A percentile compares a stretch with the other conserved stretches of the same genome.
These are phyloP conservation scores for Rhizoglyphus robini DNA, from an alignment of 1,140 invertebrate species.

Conservation along the genomic window DNA sequence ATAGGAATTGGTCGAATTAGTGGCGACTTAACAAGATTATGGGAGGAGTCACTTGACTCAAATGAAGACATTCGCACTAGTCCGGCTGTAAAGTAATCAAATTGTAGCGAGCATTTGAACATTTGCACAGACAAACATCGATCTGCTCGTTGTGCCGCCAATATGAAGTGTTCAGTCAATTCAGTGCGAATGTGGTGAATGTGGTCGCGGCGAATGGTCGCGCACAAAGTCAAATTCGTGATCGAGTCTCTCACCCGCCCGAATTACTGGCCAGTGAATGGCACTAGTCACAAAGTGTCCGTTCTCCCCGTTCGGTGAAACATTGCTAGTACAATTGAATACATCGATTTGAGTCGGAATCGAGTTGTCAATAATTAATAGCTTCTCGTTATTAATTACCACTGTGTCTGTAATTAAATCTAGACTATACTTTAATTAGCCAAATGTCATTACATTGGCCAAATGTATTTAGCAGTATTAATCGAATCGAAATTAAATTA, in stretches of 20 bases:
- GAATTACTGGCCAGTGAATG: too few species aligned
- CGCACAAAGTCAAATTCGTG: background rate
- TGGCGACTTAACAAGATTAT: background rate
- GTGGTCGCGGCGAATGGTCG: background rate
- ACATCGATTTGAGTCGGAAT: too few species aligned
- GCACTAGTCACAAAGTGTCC: too few species aligned
- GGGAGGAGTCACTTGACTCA: background rate
- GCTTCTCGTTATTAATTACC: background rate
- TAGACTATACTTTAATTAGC: background rate
- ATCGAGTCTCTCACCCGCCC: too few species aligned
- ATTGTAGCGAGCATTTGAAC: too few species aligned
- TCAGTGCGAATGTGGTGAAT: background rate
- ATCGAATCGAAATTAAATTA: slow-evolving; percentile 9
- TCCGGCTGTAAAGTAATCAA: too few species aligned
- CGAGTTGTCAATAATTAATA: too few species aligned
- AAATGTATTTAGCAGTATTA: background rate
- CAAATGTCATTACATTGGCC: slow-evolving; percentile 1
- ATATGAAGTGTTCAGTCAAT: too few species aligned
- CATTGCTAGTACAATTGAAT: too few species aligned
- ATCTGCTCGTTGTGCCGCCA: background rate
- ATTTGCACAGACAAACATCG: background rate
- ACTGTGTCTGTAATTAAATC: slow-evolving; percentile 1
- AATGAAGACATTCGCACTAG: too few species aligned
- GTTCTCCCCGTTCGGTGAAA: too few species aligned
- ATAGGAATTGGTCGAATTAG: too few species aligned